These are phyloP conservation scores for Ursus arctos DNA, from an alignment of 2,113 vertebrate species.

Conservation along the genomic window DNA sequence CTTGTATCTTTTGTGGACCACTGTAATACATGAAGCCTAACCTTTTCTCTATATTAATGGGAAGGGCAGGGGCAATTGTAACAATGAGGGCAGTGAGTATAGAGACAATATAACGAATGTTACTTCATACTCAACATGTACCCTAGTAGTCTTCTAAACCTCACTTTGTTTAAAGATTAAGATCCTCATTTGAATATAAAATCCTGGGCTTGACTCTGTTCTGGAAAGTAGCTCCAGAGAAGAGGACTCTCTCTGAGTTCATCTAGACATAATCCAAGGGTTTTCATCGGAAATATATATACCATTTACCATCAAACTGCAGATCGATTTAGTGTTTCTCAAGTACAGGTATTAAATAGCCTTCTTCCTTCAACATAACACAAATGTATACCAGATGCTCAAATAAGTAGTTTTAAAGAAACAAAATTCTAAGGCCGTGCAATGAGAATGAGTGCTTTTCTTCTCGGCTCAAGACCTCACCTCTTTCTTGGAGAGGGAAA, in stretches of 20 bases:
- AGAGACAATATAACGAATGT: background rate
- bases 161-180: background rate
- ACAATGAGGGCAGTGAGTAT: background rate
- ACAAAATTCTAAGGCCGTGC: background rate
- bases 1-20: background rate
- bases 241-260: background rate
- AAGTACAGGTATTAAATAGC: background rate
- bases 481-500: background rate
- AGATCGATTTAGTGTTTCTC: conserved; percentile 4
- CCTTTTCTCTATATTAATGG: background rate
- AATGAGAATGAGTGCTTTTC: background rate
- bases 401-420: background rate
- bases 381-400: background rate
- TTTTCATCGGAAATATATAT: background rate
- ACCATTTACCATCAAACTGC: background rate
- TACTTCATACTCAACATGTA: background rate
- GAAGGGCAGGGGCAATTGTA: background rate
- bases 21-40: background rate
- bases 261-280: background rate
- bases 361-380: background rate
- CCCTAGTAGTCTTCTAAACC: background rate
- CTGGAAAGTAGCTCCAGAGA: background rate
- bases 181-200: background rate
- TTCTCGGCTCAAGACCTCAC: background rate
- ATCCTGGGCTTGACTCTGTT: background rate